Evolutionary conservation across 1,140 invertebrate genomes (phyloP), one percentile per base, ranked within the genome.

Genomic region (Pectinophora gossypiella): DNA sequence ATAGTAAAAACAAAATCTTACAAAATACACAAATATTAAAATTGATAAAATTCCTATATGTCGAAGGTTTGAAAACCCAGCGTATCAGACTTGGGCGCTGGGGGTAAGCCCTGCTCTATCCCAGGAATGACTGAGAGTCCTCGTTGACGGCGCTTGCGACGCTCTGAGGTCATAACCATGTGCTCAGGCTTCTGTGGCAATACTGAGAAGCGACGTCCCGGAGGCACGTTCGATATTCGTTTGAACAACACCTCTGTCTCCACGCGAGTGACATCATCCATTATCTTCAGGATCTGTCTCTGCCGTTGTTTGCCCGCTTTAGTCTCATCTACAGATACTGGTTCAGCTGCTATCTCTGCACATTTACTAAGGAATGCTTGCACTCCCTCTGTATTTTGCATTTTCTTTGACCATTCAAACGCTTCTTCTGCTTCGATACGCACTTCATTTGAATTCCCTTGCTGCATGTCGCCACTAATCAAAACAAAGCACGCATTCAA

Each of bases 371-470:
- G 32, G 21, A 50, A 50, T 4, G 48, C 27, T 16, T 36, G 27
- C 16, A 50, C 16, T 19, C 13, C 4, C 16, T 15, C 48, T 1
- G 35, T 13, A 40, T 67, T 45, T 19, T 56, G 23, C 16, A 68
- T 38, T 42, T 56, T 15, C 22, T 45, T 58, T 5, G 64, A 54
- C 6, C 42, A 12, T 19, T 54, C 43, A 3, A 55, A 48, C 1
- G 59, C 56, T 19, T 46, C 44, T 13, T 61, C 51, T 13, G 65
- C 46, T 48, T 59, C 56, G 7, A 51, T 42, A 42, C 61, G 61
- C 0, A 65, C 68, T 40, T 71, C 64, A 16, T 77, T 81, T 48
- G 68, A 72, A 45, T 81, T 79, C 13, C 74, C 59, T 44, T 71
- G 64, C 18, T 54, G 57, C 19, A 81, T 55, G 44, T 76, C 69